Evolutionary conservation across 35 echinoderm and acorn worm species (phyloP), one percentile per base, ranked within the genome.

Genomic region (Heliocidaris tuberculata): DNA sequence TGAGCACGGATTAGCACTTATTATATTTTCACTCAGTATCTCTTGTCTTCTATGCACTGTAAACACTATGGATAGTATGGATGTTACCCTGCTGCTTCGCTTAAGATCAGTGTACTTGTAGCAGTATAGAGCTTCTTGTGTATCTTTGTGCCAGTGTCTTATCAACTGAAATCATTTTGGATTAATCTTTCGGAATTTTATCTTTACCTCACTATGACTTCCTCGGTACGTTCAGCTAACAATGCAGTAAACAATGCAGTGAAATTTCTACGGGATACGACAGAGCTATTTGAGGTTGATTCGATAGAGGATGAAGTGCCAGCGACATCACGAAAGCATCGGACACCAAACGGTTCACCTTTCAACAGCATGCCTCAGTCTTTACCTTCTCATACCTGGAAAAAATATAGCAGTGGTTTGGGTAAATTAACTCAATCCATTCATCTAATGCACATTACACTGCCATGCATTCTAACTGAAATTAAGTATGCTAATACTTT

Each of bases 211-310:
- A 59, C 91, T 27, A 93, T 93, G 50, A 52, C 91, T 29, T 93
- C 91, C 91, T n/a, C 48, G 47, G 0, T 32, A 89, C 65, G 65
- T 24, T 27, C 65, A 78, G 65, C 65, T 78, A 78, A 78, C 27
- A 32, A 89, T 89, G 91, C 47, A 50, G 91, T 93, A 10, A 93
- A 93, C 48, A 93, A 93, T 59, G 91, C 91, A 13, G 50, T 93
- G 49, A 93, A 93, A 59, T 59, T 93, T 49, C 91, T 96, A 85
- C 87, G 93, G 86, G 95, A 96, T 92, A 96, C 93, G 6, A 70
- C 85, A 13, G 95, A 96, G 86, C 93, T 94, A 56, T 96, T 94
- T 91, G 95, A 96, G 59, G 86, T 88, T 35, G 95, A 96, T 93
- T 96, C 95, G 15, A 94, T 96, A 61, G 95, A 96, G 27, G 95